Conservation (phyloP, 2,888 invertebrate species). For the Mantis religiosa region DNA sequence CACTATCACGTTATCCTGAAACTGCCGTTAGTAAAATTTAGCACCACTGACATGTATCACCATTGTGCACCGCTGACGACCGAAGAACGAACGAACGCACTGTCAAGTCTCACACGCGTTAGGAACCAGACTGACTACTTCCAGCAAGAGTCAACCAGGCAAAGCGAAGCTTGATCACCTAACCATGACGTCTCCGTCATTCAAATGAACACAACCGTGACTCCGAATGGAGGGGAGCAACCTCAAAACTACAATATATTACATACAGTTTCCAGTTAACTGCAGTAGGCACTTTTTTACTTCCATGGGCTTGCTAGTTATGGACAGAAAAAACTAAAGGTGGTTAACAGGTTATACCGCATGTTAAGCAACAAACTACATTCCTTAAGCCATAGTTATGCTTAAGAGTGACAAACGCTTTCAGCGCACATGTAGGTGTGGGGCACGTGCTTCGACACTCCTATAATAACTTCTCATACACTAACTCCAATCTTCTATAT, state of each 20-base stretch:
- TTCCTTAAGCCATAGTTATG: too few species aligned
- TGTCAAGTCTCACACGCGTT: neutral
- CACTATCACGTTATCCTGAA: too few species aligned
- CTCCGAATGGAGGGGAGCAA: neutral
- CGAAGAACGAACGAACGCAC: neutral
- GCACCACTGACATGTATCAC: neutral
- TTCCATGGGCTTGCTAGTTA: neutral
- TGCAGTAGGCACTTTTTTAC: neutral
- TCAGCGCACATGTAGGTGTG: too few species aligned
- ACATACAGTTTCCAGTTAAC: neutral
- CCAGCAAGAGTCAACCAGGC: neutral
- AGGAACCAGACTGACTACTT: neutral
- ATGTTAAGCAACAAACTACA: too few species aligned
- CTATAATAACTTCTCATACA: too few species aligned
- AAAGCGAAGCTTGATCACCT: neutral
- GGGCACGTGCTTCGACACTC: too few species aligned
- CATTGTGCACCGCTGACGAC: neutral
- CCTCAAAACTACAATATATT: neutral
- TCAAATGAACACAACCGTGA: neutral
- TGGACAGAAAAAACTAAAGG: neutral
- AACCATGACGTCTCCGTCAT: neutral
- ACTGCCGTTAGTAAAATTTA: neutral
- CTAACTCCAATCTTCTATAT: too few species aligned
- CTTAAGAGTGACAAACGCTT: too few species aligned
- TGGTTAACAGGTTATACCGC: neutral